Conservation (phyloP, 2,888 invertebrate genomes). For the Orchesella flavescens region DNA sequence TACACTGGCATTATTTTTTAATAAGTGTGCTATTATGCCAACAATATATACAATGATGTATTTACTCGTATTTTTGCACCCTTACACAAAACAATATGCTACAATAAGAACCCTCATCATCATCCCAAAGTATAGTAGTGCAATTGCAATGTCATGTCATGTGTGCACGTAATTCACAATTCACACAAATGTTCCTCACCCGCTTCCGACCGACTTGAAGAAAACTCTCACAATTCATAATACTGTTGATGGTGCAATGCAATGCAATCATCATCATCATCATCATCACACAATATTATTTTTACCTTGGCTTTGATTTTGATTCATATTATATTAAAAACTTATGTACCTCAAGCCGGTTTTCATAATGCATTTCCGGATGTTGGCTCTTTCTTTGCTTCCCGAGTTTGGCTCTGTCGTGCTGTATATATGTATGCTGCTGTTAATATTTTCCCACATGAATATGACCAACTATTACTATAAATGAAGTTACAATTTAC, state of each 20-base stretch:
- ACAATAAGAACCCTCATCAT: too few relatives aligned
- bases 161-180: neutral
- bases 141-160: neutral
- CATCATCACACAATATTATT: neutral
- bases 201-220: neutral
- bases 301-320: neutral
- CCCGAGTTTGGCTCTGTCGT: neutral
- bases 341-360: slow-evolving; percentile 42
- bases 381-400: slow-evolving; percentile 3
- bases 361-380: slow-evolving; percentile 61
- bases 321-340: too few relatives aligned
- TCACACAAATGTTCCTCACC: neutral
- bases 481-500: too few relatives aligned
- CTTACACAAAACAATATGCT: too few relatives aligned
- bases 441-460: neutral
- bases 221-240: neutral
- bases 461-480: neutral
- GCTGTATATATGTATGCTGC: neutral
- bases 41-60: too few relatives aligned
- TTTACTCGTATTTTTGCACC: too few relatives aligned
- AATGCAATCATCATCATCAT: neutral
- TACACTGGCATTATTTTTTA: slow-evolving; percentile 5
- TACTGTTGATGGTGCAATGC: neutral
- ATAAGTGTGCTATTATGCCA: slow-evolving; percentile 8
- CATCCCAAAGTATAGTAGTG: too few relatives aligned